Conservation (phyloP, 2,113 vertebrate genomes). For the Oreochromis spilurus region DNA sequence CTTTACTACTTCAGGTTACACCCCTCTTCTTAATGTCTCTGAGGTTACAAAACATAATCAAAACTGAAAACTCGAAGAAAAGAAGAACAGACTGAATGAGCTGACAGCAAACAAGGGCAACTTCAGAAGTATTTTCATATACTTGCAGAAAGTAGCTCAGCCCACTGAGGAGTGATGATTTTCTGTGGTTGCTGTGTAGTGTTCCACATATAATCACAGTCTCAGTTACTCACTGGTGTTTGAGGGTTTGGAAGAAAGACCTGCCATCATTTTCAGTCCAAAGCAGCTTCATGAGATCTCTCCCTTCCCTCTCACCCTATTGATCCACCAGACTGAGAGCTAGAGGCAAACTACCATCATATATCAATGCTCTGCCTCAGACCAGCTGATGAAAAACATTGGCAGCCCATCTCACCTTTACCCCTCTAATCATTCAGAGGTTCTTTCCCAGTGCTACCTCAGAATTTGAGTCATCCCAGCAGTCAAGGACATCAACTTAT, state of each 20-base stretch:
- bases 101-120: not conserved
- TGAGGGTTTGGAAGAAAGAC: not conserved
- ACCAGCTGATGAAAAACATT: constrained; percentile 30
- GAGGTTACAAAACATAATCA: not conserved
- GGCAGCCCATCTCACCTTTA: not conserved
- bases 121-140: constrained; percentile 5
- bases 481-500: constrained; percentile 36
- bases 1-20: not conserved
- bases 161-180: not conserved
- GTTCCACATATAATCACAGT: constrained; percentile 34
- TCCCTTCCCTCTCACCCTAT: constrained; percentile 22
- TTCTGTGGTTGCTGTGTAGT: constrained; percentile 1
- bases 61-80: not conserved
- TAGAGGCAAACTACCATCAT: constrained; percentile 14
- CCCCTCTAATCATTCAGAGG: constrained; percentile 1
- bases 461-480: not conserved
- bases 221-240: not conserved
- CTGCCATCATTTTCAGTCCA: constrained; percentile 14
- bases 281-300: not conserved
- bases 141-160: not conserved
- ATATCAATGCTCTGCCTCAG: constrained; percentile 22
- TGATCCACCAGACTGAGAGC: constrained; percentile 23
- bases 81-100: not conserved
- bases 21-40: not conserved
- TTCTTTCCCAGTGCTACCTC: not conserved